Conservation (phyloP, 2,797 vertebrate species). For the Girardinus metallicus region DNA sequence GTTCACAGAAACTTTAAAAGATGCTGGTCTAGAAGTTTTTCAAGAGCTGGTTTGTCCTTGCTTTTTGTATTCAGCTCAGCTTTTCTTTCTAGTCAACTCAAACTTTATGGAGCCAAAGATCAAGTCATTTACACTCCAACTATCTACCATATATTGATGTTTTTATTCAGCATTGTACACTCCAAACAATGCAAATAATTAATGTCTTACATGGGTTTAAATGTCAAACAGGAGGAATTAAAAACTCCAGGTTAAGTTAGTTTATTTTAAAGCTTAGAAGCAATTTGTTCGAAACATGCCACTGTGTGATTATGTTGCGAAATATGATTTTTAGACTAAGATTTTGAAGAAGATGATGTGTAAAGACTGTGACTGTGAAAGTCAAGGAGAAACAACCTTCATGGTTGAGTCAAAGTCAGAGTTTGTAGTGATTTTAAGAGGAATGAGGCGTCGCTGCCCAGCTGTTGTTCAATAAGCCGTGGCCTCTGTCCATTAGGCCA, state of each 20-base stretch:
- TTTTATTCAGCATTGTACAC: neutral
- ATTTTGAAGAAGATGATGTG: neutral
- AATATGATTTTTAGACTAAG: neutral
- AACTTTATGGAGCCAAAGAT: neutral
- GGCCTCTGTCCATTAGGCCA: conserved; percentile 77
- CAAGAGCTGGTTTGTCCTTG: neutral
- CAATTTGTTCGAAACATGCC: neutral
- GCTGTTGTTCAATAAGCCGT: conserved; percentile 82
- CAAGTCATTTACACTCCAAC: neutral
- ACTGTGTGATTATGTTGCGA: neutral
- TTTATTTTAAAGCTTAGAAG: neutral
- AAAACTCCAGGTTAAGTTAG: neutral
- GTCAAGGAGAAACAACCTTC: conserved; percentile 38
- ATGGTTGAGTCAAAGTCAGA: conserved; percentile 55
- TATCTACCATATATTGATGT: neutral
- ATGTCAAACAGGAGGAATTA: neutral
- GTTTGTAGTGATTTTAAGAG: conserved; percentile 67
- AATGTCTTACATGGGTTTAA: neutral
- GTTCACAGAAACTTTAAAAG: neutral
- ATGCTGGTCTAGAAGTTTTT: neutral
- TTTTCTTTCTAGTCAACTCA: neutral
- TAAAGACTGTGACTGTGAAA: conserved; percentile 22
- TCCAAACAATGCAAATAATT: neutral
- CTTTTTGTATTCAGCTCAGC: neutral
- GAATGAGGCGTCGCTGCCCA: conserved; percentile 61